Evolutionary conservation across 35 echinoderm and acorn worm genomes (phyloP).

Genomic region (Eucidaris tribuloides): DNA sequence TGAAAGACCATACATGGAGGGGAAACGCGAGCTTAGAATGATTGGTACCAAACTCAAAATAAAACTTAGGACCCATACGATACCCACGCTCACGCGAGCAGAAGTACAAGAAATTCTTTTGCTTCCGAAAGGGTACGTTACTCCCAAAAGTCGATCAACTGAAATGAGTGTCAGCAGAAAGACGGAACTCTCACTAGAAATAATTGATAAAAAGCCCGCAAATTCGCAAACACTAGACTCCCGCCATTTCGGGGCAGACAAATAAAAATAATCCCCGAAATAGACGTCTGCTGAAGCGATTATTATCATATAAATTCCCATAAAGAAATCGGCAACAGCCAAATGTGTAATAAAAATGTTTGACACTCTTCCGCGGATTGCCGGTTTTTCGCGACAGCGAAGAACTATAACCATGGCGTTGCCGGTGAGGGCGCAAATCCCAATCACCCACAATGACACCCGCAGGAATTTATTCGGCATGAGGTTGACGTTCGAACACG

Average conservation of each 20-base stretch:
- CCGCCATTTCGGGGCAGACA: conserved; percentile 54
- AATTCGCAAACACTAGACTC: conserved; percentile 54
- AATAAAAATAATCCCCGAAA: conserved; percentile 53
- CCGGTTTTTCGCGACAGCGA: conserved; percentile 5
- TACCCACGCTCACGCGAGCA: background rate
- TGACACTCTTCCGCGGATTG: conserved; percentile 17
- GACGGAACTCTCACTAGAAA: conserved; percentile 76
- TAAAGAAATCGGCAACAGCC: conserved; percentile 71
- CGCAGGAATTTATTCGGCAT: conserved; percentile 35
- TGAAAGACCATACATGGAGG: conserved; percentile 43
- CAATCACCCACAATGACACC: conserved; percentile 72
- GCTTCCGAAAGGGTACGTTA: conserved; percentile 78
- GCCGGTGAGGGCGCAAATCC: conserved; percentile 65
- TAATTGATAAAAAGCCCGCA: conserved; percentile 51
- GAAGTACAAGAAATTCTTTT: conserved; percentile 23
- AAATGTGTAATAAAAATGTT: conserved; percentile 53
- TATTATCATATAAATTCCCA: conserved; percentile 83
- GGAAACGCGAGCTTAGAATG: background rate
- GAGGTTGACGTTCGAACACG: conserved; percentile 43
- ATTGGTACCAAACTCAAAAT: conserved; percentile 33
- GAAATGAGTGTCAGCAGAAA: conserved; percentile 67
- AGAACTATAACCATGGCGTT: conserved; percentile 61
- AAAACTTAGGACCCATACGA: conserved; percentile 43
- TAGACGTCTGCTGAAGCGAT: conserved; percentile 55
- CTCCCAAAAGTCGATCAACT: conserved; percentile 75